Percentiles rank a stretch among this genome's conserved stretches.
Conservation (phyloP, 2,797 vertebrate species). For the Dallia pectoralis region DNA sequence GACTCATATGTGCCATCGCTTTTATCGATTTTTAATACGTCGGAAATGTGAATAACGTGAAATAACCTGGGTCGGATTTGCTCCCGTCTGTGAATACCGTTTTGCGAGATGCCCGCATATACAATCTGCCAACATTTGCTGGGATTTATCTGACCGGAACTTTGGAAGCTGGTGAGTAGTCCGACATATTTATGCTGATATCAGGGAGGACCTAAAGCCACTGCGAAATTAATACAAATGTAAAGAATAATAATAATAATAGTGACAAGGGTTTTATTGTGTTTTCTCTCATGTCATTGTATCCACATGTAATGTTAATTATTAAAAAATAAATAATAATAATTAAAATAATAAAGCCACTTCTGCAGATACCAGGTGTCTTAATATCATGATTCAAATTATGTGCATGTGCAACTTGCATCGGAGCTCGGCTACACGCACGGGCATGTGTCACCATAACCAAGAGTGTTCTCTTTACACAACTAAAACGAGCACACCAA, state of each 20-base stretch:
- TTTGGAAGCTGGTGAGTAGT: slow-evolving; percentile 81
- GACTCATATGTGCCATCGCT: slow-evolving; percentile 41
- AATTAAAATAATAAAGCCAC: no score
- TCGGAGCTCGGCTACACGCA: not conserved
- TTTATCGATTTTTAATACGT: slow-evolving; percentile 40
- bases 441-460: not conserved
- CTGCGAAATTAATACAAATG: no score
- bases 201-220: not conserved
- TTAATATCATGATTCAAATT: not conserved
- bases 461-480: not conserved
- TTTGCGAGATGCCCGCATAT: slow-evolving; percentile 52
- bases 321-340: no score
- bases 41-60: slow-evolving; percentile 36
- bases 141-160: slow-evolving; percentile 71
- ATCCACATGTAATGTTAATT: no score
- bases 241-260: no score
- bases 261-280: no score
- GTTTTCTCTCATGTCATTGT: no score
- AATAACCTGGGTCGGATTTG: slow-evolving; percentile 33
- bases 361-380: not conserved
- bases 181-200: slow-evolving; percentile 8
- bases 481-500: not conserved
- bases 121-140: slow-evolving; percentile 36
- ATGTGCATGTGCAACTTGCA: not conserved
- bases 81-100: slow-evolving; percentile 29